These are phyloP conservation scores for Priocnemis perturbator DNA, from an alignment of 2,888 invertebrate species.

Conservation along the genomic window DNA sequence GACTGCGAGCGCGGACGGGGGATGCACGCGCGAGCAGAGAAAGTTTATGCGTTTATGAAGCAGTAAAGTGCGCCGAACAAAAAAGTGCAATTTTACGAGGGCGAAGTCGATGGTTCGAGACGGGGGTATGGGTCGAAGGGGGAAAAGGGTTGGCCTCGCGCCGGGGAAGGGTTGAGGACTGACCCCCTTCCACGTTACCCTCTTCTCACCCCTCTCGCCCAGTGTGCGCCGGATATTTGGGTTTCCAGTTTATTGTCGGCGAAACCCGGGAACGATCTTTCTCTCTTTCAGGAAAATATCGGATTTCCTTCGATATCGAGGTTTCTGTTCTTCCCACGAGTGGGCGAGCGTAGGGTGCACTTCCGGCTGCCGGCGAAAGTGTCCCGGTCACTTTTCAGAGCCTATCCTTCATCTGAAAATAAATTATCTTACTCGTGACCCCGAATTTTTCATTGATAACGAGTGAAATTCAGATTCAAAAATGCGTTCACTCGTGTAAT, in stretches of 20 bases:
- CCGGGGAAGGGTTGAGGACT: not conserved
- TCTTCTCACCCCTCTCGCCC: not conserved
- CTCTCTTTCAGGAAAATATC: conserved; percentile 10
- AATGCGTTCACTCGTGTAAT: too few relatives aligned
- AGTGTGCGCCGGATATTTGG: conserved; percentile 3
- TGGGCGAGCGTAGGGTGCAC: not conserved
- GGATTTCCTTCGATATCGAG: not conserved
- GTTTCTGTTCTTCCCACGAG: too few relatives aligned
- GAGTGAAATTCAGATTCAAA: too few relatives aligned
- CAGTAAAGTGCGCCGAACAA: conserved; percentile 30
- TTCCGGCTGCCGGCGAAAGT: not conserved
- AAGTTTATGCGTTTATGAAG: conserved; percentile 68
- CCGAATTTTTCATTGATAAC: too few relatives aligned
- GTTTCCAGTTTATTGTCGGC: conserved; percentile 7
- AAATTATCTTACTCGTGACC: too few relatives aligned
- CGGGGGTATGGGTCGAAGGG: not conserved
- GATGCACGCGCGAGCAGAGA: conserved; percentile 42
- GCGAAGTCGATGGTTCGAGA: not conserved
- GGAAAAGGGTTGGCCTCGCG: conserved; percentile 1
- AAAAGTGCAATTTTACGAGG: conserved; percentile 7
- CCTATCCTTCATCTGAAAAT: too few relatives aligned
- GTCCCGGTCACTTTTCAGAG: too few relatives aligned
- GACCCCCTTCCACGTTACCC: conserved; percentile 14
- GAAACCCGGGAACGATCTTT: not conserved
- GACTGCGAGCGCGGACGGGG: conserved; percentile 18